Conservation (phyloP, 2,113 vertebrate genomes). For the Chamaetylas fuelleborni region DNA sequence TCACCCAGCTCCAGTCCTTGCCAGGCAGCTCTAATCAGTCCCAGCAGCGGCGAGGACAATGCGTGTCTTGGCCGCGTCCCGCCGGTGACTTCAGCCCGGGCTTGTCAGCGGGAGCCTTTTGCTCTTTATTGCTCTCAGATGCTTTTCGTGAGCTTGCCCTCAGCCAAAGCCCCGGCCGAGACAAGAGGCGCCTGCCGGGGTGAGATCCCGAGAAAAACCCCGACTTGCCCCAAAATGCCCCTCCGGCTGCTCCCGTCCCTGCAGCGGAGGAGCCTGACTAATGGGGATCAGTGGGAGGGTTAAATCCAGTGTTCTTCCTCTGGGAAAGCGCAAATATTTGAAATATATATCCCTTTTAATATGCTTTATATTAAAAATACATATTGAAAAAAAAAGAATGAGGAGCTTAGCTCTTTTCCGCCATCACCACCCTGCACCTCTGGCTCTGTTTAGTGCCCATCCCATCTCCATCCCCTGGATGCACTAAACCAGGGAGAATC, state of each 20-base stretch:
- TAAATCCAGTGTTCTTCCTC: neutral
- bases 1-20: constrained; percentile 32
- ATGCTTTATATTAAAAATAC: neutral
- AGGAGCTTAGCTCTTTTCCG: neutral
- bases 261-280: neutral
- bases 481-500: neutral
- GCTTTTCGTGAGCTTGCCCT: neutral
- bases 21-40: constrained; percentile 56
- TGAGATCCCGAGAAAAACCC: neutral
- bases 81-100: constrained; percentile 49
- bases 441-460: neutral
- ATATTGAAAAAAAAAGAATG: no score
- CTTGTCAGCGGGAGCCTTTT: constrained; percentile 44
- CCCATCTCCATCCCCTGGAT: neutral
- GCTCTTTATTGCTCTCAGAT: constrained; percentile 61
- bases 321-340: neutral
- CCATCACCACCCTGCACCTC: neutral
- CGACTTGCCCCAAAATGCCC: neutral
- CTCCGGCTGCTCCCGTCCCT: neutral
- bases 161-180: neutral
- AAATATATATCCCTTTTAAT: neutral
- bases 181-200: constrained; percentile 17
- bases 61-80: constrained; percentile 46
- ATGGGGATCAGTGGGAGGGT: neutral
- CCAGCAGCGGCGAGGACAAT: constrained; percentile 52